Conservation (phyloP, 2,797 vertebrate genomes). For the Lepilemur ruficaudatus region DNA sequence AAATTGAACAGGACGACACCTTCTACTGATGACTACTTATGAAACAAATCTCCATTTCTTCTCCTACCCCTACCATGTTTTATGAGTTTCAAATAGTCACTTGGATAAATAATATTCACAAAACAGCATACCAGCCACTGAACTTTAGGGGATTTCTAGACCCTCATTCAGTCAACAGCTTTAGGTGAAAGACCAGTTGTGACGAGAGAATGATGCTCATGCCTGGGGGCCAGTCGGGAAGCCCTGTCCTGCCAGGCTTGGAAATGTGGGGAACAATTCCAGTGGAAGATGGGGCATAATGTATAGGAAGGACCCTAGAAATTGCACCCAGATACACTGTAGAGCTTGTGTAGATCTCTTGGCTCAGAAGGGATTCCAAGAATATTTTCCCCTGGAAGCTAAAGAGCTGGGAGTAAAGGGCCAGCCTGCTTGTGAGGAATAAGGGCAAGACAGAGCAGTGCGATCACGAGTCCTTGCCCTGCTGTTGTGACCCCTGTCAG, state of each 20-base stretch:
- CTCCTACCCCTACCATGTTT: not conserved
- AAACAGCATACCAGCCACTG: not conserved
- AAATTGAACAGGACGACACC: not conserved
- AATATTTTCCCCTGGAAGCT: not conserved
- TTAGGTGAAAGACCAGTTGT: not conserved
- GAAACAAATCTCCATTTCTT: not conserved
- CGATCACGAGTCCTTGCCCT: not conserved
- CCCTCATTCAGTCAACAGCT: not conserved
- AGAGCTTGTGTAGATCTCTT: not conserved
- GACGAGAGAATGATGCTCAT: not conserved
- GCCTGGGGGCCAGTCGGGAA: not conserved
- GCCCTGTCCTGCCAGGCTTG: not conserved
- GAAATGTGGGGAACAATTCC: not conserved
- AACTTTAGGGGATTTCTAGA: not conserved
- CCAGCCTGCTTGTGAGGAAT: not conserved
- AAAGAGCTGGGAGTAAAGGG: not conserved
- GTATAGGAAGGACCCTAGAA: not conserved
- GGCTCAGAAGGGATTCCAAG: not conserved
- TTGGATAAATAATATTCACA: not conserved
- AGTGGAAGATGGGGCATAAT: not conserved
- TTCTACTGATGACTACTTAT: not conserved
- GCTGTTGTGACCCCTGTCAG: not conserved
- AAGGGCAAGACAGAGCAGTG: not conserved
- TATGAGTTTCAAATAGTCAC: not conserved
- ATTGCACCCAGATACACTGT: rapidly evolving